Conservation (phyloP, 2,113 vertebrate species). For the Hyla sarda region DNA sequence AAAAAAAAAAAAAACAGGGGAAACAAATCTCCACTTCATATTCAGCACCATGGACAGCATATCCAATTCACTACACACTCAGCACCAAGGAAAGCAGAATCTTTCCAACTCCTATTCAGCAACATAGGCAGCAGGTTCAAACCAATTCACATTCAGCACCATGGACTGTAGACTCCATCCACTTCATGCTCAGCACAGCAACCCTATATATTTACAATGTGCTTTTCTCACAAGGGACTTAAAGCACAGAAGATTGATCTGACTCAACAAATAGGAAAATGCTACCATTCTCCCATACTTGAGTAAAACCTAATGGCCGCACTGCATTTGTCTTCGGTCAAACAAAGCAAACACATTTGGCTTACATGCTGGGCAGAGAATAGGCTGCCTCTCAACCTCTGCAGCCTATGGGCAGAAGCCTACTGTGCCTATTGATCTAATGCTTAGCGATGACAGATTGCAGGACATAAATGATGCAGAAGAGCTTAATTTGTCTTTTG, state of each 20-base stretch:
- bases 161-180: background rate
- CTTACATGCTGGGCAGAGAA: background rate
- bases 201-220: too few relatives aligned
- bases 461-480: background rate
- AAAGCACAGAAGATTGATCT: background rate
- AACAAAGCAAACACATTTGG: background rate
- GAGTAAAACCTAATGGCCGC: background rate
- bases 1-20: too few relatives aligned
- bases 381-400: background rate
- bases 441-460: background rate
- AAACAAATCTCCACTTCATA: too few relatives aligned
- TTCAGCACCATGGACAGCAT: background rate
- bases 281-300: background rate
- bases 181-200: too few relatives aligned
- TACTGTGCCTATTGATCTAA: background rate
- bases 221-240: too few relatives aligned
- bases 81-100: background rate
- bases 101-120: background rate
- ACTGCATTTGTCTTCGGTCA: background rate
- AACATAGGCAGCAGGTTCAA: too few relatives aligned
- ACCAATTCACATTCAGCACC: background rate
- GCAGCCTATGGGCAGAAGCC: background rate
- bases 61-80: background rate
- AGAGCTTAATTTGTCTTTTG: background rate
- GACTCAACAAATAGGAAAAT: background rate